A percentile compares a stretch with the other conserved stretches of the same genome.
Evolutionary conservation across 2,888 invertebrate species (phyloP).

Genomic region (Philonicus albiceps): DNA sequence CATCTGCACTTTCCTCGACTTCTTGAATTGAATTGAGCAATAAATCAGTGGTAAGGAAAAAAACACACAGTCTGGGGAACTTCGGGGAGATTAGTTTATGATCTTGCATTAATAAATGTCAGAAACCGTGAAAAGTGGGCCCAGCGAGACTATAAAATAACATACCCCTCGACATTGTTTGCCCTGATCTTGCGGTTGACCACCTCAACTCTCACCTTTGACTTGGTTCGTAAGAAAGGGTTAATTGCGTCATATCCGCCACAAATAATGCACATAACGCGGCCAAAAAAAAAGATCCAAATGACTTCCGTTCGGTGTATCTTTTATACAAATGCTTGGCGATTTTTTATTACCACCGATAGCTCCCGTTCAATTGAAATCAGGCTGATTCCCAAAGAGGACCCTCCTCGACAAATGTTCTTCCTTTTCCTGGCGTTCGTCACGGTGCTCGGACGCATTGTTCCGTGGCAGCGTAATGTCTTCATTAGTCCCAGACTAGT

Average conservation of each 20-base stretch:
- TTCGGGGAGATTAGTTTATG: constrained; percentile 25
- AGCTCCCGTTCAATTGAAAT: constrained; percentile 6
- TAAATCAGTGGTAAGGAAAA: neutral
- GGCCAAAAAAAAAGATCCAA: neutral
- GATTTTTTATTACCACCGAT: neutral
- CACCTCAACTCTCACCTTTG: constrained; percentile 22
- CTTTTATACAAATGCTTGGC: neutral
- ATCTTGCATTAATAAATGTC: constrained; percentile 38
- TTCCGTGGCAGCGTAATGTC: constrained; percentile 38
- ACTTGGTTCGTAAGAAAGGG: neutral
- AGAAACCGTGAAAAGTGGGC: neutral
- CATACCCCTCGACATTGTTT: constrained; percentile 11
- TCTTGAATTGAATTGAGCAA: constrained; percentile 24
- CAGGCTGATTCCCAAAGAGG: neutral
- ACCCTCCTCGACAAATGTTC: constrained; percentile 10
- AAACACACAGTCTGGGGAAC: neutral
- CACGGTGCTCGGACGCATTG: constrained; percentile 18
- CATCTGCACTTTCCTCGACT: constrained; percentile 11
- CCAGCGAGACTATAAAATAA: neutral
- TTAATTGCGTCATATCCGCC: constrained; percentile 2
- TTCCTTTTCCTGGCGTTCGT: constrained; percentile 17
- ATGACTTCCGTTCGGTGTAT: neutral
- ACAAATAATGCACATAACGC: neutral
- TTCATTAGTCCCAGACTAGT: constrained; percentile 15
- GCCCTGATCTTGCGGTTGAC: constrained; percentile 13